Percentiles rank a stretch among this genome's conserved stretches.
Conservation (phyloP, 2,797 vertebrate genomes). For the Notoglanidium macrostoma region DNA sequence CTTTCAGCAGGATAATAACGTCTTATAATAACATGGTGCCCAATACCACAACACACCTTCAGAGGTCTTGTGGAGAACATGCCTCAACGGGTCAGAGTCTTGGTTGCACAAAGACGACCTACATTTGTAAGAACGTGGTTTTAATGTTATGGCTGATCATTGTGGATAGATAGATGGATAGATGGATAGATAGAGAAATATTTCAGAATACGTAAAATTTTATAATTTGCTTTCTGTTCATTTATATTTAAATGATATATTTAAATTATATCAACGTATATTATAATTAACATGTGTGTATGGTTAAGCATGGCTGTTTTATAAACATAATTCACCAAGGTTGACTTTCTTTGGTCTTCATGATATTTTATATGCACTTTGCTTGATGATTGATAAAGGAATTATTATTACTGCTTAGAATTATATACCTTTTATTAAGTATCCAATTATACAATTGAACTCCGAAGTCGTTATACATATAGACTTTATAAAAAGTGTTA, state of each 20-base stretch:
- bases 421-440: neutral
- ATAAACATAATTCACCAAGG: neutral
- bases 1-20: too few species aligned
- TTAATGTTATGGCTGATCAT: too few species aligned
- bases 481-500: neutral
- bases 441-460: neutral
- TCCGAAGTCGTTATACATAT: neutral
- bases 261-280: neutral
- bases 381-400: neutral
- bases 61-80: too few species aligned
- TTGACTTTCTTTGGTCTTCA: neutral
- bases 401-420: neutral
- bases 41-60: too few species aligned
- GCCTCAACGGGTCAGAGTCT: too few species aligned
- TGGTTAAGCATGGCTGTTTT: neutral
- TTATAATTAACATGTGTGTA: neutral
- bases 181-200: too few species aligned
- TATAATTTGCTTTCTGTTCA: neutral
- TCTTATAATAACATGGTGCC: too few species aligned
- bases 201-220: neutral
- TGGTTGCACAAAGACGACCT: too few species aligned
- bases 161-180: too few species aligned
- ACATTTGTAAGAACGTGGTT: too few species aligned
- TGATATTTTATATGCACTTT: neutral
- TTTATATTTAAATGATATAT: neutral